Evolutionary conservation across 2,888 invertebrate genomes (phyloP), one percentile per base, ranked within the genome.

Genomic region (Globia sparganii): DNA sequence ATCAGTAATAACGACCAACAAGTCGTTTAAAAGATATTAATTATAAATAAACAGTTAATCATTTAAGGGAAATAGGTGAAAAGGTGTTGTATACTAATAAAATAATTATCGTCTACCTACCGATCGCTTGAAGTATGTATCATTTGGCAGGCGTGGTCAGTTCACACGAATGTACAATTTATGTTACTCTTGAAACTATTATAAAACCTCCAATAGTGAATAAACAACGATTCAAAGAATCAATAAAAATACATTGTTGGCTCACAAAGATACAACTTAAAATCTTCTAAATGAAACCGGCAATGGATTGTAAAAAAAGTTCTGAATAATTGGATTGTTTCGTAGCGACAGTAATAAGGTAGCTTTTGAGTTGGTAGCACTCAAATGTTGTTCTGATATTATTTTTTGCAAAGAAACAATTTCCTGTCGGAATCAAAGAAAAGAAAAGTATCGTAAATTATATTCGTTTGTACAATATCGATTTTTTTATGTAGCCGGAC

Each of bases 131-230:
- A 43, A 90, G 91, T 88, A 89, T 92, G 91, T 92, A 93, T 92
- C 92, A 92, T 91, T 91, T 84, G 84, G 90, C 78, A 88, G 95
- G 95, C 94, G 96, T 94, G 95, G 94, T 87, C 81, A 89, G 84
- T 95, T 96, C 95, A 95, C 96, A 94, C 95, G 93, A 93, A 90
- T 87, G 80, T 76, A 91, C 90, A 90, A 96, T 95, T 95, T 96
- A 88, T 88, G 86, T 82, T 86, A 73, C 72, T 76, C 74, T 73
- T 61, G 25, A 73, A 76, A 64, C 18, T 61, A 86, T 37, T 58
- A 65, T 31, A 46, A 62, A n/a, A 83, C 65, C 0, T 40, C 6
- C 0, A 25, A 37, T 62, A 43, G 0, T n/a, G 3, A 25, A 0
- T 0, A 3, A 3, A 6, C n/a, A 37, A 46, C 28, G 21, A 76